Base-by-base conservation (phyloP, 2,888 invertebrate species). In the Orthosia incerta region DNA sequence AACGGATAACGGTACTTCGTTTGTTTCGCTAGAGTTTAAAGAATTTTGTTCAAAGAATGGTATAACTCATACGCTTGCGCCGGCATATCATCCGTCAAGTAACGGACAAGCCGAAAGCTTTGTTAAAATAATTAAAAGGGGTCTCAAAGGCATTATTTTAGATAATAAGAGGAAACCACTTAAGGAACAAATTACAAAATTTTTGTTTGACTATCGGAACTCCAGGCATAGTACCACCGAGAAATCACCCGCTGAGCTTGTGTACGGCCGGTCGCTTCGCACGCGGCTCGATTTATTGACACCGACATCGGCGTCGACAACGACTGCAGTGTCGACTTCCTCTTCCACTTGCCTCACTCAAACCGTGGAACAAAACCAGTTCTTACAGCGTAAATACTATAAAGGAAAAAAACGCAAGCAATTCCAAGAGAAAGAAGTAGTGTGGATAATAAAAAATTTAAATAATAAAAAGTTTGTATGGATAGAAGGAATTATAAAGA, bases 1-100 rank as follows among this genome's bases (percentile, higher is more conserved):
- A 46, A 76, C 62, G 50, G 72, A 76, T 39, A 76, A 73, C 56
- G 76, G 72, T 51, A 69, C 76, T n/a, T 63, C 76, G 4, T 76
- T 76, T 62, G 51, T 53, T 11, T 76, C 72, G 4, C 39, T 12
- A 18, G 69, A 76, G 39, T 69, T 76, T 65, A 55, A 65, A 48
- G 23, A 50, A 18, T 76, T 72, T 45, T 72, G 76, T 46, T 0
- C 31, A 31, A 31, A 31, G 5, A 31, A 31, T 31, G 31, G 31
- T 31, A 31, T 31, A 31, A 31, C 7, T 0, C 31, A 7, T 31
- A 31, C 5, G 31, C 31, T 31, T 31, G 5, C 31, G 5, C 18
- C 57, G 12, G 57, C 16, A 15, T 39, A n/a, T 31, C 59, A 59
- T 7, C 39, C n/a, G 39, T 39, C n/a, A 39, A 59, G 59, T 9